phyloP scores from a whole-genome alignment of 2,113 vertebrate genomes.

The Phalacrocorax carbo region DNA sequence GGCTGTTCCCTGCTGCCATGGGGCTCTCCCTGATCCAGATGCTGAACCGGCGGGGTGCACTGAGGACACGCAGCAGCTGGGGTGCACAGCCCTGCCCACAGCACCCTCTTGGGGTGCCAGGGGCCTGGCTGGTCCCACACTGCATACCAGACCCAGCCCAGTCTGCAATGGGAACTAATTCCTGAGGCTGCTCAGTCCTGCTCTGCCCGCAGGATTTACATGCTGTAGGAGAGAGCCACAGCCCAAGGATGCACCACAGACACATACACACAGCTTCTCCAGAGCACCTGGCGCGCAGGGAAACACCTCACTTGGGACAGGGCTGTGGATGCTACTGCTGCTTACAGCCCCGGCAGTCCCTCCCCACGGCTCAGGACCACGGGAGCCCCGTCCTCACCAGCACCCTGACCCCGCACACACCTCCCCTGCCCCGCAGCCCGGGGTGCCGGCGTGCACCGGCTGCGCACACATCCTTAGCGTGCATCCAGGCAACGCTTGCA shows the following conservation, averaged over 20 bases:
- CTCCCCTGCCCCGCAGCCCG: neutral
- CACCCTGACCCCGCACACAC: rapidly evolving
- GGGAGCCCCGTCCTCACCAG: rapidly evolving
- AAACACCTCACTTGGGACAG: neutral
- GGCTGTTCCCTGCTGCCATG: neutral
- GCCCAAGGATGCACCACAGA: neutral
- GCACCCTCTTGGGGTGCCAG: neutral
- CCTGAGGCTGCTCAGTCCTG: neutral
- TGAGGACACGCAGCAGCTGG: rapidly evolving
- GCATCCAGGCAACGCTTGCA: neutral
- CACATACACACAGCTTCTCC: neutral
- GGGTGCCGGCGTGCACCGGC: neutral
- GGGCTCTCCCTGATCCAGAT: neutral
- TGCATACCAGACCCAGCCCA: neutral
- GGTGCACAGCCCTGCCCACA: neutral
- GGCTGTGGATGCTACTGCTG: neutral
- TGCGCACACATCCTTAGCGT: neutral
- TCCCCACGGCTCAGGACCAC: neutral
- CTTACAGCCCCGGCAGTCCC: neutral
- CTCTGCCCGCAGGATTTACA: neutral
- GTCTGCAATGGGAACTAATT: neutral
- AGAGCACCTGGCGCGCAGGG: neutral
- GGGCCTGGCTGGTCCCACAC: no score
- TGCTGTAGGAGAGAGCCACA: rapidly evolving
- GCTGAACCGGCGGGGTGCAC: neutral